Evolutionary conservation across 2,797 vertebrate genomes (phyloP).

Genomic region (Emys orbicularis): DNA sequence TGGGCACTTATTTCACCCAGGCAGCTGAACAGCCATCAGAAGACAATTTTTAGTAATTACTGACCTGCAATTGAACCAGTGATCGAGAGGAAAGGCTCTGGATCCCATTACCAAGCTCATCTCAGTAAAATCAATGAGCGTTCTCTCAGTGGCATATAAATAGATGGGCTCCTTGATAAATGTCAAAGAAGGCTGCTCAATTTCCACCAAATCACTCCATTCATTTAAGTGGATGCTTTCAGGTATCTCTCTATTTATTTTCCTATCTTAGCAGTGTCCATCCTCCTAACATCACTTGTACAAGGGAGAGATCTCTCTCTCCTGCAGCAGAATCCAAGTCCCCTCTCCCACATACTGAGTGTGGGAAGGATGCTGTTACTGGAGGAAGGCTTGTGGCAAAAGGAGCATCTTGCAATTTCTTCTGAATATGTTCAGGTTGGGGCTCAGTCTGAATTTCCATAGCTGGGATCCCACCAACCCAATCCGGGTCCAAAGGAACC

Average conservation of each 20-base stretch:
- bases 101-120: background rate
- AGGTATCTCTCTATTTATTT: background rate
- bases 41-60: background rate
- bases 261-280: background rate
- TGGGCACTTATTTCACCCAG: background rate
- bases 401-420: background rate
- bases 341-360: background rate
- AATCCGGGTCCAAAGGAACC: background rate
- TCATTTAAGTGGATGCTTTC: background rate
- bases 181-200: background rate
- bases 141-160: background rate
- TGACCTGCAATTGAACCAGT: background rate
- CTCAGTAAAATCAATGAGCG: slow-evolving; percentile 5
- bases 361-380: background rate
- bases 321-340: background rate
- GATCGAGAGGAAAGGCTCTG: background rate
- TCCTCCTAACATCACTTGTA: background rate
- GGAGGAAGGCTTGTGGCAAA: background rate
- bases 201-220: background rate
- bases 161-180: background rate
- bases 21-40: background rate
- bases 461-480: background rate
- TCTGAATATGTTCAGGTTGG: background rate
- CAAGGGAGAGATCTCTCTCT: background rate
- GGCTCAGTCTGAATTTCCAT: background rate